Evolutionary conservation across 2,113 vertebrate genomes (phyloP), one percentile per base, ranked within the genome.

Genomic region (Chelonoidis abingdonii): DNA sequence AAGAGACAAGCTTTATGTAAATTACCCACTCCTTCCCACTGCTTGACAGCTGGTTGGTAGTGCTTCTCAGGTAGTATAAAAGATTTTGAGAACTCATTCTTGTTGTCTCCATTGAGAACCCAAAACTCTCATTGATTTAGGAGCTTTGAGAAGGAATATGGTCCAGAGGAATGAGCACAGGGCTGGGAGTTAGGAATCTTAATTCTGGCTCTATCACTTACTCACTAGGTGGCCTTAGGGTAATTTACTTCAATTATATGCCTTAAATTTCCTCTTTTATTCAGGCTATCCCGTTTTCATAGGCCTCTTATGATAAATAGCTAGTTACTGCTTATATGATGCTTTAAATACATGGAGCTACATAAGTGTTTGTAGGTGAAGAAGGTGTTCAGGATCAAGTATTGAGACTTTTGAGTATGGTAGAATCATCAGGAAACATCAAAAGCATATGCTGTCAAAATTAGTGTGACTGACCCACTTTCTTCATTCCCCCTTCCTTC

Each of bases 181-280:
- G 47, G 92, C 47, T 19, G 53, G 38, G 38, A 91, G 41, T 31
- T 31, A 16, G 53, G 69, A 59, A 17, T 65, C 29, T 94, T 44
- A 54, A 1, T 83, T 90, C 86, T 89, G 93, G 91, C 92, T 96
- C 91, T 80, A 81, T 65, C 91, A 83, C 92, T 91, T 38, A 49
- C 91, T 97, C 90, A 88, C 10, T 47, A 2, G 35, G 19, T 84
- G 49, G 81, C 44, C 41, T 54, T 41, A 44, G 25, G 0, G 1
- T 92, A 95, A 97, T 69, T 96, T 79, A 97, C 75, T 91, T 49
- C 2, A 1, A 54, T 87, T 93, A 35, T 59, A 90, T 96, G 94
- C 89, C 93, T 97, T 94, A 82, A 82, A 94, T 97, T 93, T 95
- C 96, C 89, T 94, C 95, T 88, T 95, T 41, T 90, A 57, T 80